Evolutionary conservation across 2,113 vertebrate species (phyloP).

Genomic region (Phaetusa simplex): DNA sequence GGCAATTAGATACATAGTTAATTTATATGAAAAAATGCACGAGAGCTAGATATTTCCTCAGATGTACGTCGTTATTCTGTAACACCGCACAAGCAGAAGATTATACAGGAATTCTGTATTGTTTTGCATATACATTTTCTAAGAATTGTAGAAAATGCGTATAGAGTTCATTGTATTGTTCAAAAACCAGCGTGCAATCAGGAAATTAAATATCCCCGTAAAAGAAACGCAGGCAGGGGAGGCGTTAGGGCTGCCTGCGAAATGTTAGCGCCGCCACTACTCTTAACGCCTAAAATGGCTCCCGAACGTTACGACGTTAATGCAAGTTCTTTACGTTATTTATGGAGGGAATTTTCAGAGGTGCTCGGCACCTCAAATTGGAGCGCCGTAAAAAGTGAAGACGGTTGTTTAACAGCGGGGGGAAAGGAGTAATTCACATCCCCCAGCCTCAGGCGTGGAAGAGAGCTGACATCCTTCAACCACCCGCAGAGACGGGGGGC

Average conservation of each 20-base stretch:
- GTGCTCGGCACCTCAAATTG: background rate
- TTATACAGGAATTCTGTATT: background rate
- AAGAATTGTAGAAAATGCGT: background rate
- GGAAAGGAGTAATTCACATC: background rate
- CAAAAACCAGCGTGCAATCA: background rate
- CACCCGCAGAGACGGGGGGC: background rate
- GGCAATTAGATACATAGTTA: slow-evolving; percentile 21
- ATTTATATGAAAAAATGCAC: slow-evolving; percentile 8
- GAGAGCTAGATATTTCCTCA: background rate
- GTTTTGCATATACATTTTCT: background rate
- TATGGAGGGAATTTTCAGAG: background rate
- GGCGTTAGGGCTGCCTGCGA: background rate
- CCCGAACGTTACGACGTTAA: background rate
- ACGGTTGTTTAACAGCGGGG: background rate
- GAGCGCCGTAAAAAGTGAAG: background rate
- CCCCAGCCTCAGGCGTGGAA: background rate
- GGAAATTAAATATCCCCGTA: background rate
- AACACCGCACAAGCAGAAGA: background rate
- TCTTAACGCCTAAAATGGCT: background rate
- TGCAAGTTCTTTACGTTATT: background rate
- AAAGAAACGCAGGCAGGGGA: background rate
- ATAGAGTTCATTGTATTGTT: background rate
- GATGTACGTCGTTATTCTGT: background rate
- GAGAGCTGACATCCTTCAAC: background rate
- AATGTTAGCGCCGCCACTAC: background rate